Evolutionary conservation across 37 sponge, comb jelly and placozoan species (phyloP), one percentile per base, ranked within the genome.

Genomic region (Halichondria panicea): DNA sequence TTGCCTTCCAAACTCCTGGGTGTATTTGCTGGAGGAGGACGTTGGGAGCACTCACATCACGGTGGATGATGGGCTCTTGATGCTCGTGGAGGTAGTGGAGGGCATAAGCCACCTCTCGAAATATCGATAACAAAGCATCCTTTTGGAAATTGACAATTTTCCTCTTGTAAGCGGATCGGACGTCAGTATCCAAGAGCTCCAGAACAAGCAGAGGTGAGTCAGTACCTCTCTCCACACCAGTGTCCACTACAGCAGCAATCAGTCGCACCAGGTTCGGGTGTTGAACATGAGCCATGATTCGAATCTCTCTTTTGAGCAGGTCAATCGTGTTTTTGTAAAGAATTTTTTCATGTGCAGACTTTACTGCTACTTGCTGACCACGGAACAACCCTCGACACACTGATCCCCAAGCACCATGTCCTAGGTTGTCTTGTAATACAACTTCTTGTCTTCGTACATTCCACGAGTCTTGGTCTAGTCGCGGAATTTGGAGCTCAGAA

Each of bases 41-140:
- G 72, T 90, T 90, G 52, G 86, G 76, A 44, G 82, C 75, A 65
- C 91, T 90, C 71, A 91, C 79, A 44, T 91, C 87, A 36, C 87
- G 78, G 63, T 91, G 92, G 37, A 91, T 85, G 63, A 86, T 86
- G 36, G 87, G 79, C 38, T 85, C 83, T 3, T 72, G 71, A 28
- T 28, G 78, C 1, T 70, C 53, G 55, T 91, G 92, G 9, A 91
- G 52, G 83, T 86, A 91, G 52, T 86, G 71, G 30, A 91, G 80
- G 25, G 82, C 92, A 48, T 54, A 59, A 60, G 87, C 84, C 32
- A 82, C 70, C 38, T 91, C 87, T 9, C 44, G 24, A 43, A 80
- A 55, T 13, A 84, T 56, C 1, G 58, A 27, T 0, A 89, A 21
- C 3, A 15, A 28, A 0, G 43, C 63, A 32, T 69, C 19, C n/a